Percentiles rank a stretch among this genome's conserved stretches.
These are phyloP conservation scores for Helostoma temminkii DNA, from an alignment of 2,797 vertebrate genomes.

Conservation along the genomic window DNA sequence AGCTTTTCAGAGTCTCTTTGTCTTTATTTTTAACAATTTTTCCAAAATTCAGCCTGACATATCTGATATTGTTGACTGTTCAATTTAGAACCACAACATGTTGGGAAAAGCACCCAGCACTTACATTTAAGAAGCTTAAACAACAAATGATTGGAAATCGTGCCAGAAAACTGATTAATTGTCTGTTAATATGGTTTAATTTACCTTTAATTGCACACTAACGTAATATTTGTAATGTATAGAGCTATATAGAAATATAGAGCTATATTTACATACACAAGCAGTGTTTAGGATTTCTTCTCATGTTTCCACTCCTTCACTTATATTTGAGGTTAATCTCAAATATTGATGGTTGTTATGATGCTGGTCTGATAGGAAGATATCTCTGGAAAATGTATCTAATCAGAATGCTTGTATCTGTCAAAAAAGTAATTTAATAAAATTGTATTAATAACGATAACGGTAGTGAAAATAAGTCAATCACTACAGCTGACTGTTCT, in stretches of 20 bases:
- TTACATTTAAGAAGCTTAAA: not conserved
- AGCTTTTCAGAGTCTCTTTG: not conserved
- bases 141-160: too few species aligned
- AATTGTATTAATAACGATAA: conserved; percentile 49
- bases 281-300: not conserved
- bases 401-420: conserved; percentile 41
- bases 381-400: conserved; percentile 21
- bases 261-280: not conserved
- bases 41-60: not conserved
- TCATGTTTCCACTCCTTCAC: not conserved
- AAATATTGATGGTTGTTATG: conserved; percentile 2
- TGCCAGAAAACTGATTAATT: too few species aligned
- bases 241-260: too few species aligned
- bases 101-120: not conserved
- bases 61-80: not conserved
- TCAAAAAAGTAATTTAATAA: conserved; percentile 57
- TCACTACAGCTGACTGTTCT: conserved; percentile 49
- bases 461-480: conserved; percentile 58
- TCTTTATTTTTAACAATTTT: not conserved
- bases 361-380: conserved; percentile 10
- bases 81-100: not conserved
- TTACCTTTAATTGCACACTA: too few species aligned
- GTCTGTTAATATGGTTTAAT: too few species aligned
- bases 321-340: conserved; percentile 8
- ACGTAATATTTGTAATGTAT: too few species aligned